These are phyloP conservation scores for Serranus cabrilla DNA, from an alignment of 2,797 vertebrate genomes.

Conservation along the genomic window DNA sequence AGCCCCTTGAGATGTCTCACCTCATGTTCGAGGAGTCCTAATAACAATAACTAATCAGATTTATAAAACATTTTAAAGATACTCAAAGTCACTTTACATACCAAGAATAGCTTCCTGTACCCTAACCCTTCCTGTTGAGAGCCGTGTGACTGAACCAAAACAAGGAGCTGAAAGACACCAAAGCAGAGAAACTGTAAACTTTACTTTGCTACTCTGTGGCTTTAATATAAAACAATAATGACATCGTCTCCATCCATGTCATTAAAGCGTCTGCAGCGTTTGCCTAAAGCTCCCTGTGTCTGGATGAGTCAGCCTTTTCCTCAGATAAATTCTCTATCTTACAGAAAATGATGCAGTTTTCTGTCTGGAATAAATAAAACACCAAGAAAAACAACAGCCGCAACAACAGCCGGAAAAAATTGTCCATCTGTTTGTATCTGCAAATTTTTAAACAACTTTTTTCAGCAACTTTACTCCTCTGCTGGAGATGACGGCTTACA, in stretches of 20 bases:
- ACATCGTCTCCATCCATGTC: slow-evolving; percentile 10
- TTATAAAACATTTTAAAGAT: no score
- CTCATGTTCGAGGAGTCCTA: no score
- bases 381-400: not conserved
- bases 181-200: not conserved
- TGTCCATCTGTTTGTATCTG: not conserved
- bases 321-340: not conserved
- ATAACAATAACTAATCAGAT: no score
- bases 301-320: not conserved
- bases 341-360: slow-evolving; percentile 2
- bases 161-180: not conserved
- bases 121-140: no score
- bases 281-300: not conserved
- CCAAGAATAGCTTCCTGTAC: no score
- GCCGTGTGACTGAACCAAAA: not conserved
- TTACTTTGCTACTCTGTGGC: not conserved
- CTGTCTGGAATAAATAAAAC: slow-evolving; percentile 48
- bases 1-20: no score
- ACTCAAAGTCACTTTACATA: no score
- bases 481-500: slow-evolving; percentile 21
- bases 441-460: not conserved
- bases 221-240: slow-evolving; percentile 43
- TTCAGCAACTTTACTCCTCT: not conserved
- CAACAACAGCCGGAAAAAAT: slow-evolving; percentile 10
- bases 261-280: slow-evolving; percentile 35